These are phyloP conservation scores for Diacarnus erythraeanus DNA, from an alignment of 37 sponge, comb jelly and placozoan species.

Conservation along the genomic window DNA sequence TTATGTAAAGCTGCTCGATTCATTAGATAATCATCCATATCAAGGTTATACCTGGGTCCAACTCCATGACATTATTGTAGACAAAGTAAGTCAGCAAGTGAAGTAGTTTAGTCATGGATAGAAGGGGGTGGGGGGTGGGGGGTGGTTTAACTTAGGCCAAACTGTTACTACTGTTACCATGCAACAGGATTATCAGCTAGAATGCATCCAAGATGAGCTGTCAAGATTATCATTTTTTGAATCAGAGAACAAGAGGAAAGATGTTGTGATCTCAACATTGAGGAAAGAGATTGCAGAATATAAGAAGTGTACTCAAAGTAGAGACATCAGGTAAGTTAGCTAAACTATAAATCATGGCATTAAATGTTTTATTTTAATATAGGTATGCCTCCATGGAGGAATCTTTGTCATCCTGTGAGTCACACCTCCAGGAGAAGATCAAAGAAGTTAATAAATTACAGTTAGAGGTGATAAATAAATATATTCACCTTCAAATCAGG, in stretches of 20 bases:
- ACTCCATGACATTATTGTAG: constrained; percentile 6
- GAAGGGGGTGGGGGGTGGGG: too few relatives aligned
- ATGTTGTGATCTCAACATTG: constrained; percentile 34
- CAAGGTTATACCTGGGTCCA: constrained; percentile 5
- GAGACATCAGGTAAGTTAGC: constrained; percentile 27
- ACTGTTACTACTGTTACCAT: too few relatives aligned
- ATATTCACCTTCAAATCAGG: neutral
- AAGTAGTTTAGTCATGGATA: too few relatives aligned
- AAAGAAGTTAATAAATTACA: neutral
- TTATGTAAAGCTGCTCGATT: neutral
- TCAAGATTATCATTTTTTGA: neutral
- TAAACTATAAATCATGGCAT: neutral
- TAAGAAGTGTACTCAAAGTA: constrained; percentile 6
- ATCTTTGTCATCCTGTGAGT: constrained; percentile 15
- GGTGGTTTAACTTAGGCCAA: too few relatives aligned
- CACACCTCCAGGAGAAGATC: constrained; percentile 23
- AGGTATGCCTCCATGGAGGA: constrained; percentile 29
- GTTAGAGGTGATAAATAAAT: neutral
- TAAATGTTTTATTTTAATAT: neutral
- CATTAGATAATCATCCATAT: neutral
- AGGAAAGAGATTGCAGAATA: constrained; percentile 29
- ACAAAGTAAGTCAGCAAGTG: constrained; percentile 32
- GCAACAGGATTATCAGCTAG: constrained; percentile 31
- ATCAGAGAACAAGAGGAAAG: constrained; percentile 32
- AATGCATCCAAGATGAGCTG: constrained; percentile 8